phyloP scores from a whole-genome alignment of 2,113 vertebrate species.

The Tautogolabrus adspersus region DNA sequence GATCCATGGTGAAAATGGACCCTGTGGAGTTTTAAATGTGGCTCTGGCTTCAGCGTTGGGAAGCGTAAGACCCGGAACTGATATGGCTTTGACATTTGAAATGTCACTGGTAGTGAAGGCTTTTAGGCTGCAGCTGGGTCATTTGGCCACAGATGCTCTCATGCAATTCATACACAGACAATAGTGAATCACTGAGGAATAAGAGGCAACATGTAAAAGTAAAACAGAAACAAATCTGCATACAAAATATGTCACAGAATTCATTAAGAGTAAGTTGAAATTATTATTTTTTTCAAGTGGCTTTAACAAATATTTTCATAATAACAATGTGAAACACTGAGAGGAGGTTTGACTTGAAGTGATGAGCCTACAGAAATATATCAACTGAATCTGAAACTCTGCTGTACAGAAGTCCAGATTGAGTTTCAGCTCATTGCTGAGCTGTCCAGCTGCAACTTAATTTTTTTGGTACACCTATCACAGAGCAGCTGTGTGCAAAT shows the following conservation, averaged over 20 bases:
- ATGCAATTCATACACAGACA: conserved; percentile 28
- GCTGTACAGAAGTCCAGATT: too few relatives aligned
- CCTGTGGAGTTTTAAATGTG: conserved; percentile 51
- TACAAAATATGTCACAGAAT: conserved; percentile 3
- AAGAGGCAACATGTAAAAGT: not conserved
- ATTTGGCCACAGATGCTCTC: conserved; percentile 45
- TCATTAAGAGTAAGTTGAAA: conserved; percentile 20
- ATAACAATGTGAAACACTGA: not conserved
- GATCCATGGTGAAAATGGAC: conserved; percentile 42
- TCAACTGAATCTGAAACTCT: too few relatives aligned
- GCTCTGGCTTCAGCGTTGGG: conserved; percentile 35
- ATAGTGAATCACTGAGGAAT: conserved; percentile 11
- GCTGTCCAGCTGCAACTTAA: not conserved
- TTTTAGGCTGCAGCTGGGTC: conserved; percentile 52
- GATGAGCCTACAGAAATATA: too few relatives aligned
- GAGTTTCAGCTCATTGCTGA: not conserved
- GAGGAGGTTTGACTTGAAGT: too few relatives aligned
- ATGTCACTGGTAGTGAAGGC: conserved; percentile 29
- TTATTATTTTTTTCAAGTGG: not conserved
- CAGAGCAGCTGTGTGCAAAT: too few relatives aligned
- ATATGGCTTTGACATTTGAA: conserved; percentile 75
- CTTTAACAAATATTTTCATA: not conserved
- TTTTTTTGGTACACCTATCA: too few relatives aligned
- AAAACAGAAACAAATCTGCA: conserved; percentile 1
- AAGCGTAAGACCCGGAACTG: conserved; percentile 64